phyloP scores from a whole-genome alignment of 2,797 vertebrate genomes.

The Alcedo quadribrachys region DNA sequence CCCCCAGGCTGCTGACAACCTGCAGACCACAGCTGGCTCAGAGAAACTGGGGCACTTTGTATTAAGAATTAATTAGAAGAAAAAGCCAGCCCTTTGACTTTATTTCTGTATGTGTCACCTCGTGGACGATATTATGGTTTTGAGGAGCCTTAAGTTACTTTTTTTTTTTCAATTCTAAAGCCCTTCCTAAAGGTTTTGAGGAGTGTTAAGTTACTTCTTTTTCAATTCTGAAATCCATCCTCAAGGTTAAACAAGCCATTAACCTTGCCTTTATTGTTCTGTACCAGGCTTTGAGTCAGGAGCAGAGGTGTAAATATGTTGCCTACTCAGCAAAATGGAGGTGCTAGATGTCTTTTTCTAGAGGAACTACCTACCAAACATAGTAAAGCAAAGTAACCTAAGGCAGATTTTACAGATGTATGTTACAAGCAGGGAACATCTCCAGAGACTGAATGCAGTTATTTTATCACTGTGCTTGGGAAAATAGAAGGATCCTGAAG shows the following conservation, averaged over 20 bases:
- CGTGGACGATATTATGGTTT: not conserved
- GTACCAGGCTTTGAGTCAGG: accelerated
- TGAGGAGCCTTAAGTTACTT: not conserved
- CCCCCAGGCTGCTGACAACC: not conserved
- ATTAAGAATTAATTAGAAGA: not conserved
- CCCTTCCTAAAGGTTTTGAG: not conserved
- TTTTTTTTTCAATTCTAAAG: not conserved
- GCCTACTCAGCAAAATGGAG: not conserved
- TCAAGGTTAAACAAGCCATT: not conserved
- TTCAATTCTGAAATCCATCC: not conserved
- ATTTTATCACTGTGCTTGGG: not conserved
- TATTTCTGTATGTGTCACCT: accelerated
- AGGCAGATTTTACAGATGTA: not conserved
- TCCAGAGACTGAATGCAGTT: not conserved
- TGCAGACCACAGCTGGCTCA: not conserved
- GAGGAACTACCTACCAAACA: not conserved
- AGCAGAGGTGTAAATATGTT: not conserved
- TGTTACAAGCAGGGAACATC: not conserved
- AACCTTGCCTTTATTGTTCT: not conserved
- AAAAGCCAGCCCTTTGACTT: not conserved
- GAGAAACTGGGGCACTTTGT: not conserved
- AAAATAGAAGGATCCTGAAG: not conserved
- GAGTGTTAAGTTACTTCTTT: not conserved
- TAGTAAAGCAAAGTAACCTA: not conserved
- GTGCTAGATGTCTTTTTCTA: not conserved